These are phyloP conservation scores for Cirrhinus mrigala DNA, from an alignment of 2,797 vertebrate genomes.

Conservation along the genomic window DNA sequence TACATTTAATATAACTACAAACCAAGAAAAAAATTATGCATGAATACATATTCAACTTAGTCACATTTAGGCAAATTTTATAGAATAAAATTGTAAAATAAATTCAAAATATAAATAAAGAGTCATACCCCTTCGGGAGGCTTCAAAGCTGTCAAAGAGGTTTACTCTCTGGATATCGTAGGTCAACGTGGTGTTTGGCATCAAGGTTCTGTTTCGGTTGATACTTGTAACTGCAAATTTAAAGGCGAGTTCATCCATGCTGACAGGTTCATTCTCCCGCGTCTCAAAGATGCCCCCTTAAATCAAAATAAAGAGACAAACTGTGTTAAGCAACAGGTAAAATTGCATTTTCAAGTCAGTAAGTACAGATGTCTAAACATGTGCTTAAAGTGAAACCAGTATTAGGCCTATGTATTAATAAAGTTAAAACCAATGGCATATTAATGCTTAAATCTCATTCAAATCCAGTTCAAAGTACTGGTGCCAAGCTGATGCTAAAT, in stretches of 20 bases:
- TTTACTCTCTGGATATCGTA: constrained; percentile 99
- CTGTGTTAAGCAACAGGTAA: background rate
- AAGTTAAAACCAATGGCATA: background rate
- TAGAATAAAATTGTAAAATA: background rate
- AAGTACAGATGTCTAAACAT: background rate
- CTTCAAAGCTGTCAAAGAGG: constrained; percentile 97
- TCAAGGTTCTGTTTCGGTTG: constrained; percentile 95
- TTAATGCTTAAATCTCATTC: background rate
- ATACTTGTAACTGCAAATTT: constrained; percentile 98
- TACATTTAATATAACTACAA: background rate
- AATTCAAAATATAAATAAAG: constrained; percentile 8
- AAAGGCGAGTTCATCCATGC: constrained; percentile 96
- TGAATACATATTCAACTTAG: background rate
- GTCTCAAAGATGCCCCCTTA: constrained; percentile 98
- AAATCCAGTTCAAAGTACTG: background rate
- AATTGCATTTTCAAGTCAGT: background rate
- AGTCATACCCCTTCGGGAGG: constrained; percentile 91
- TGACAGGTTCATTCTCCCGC: constrained; percentile 93
- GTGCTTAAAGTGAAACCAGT: background rate
- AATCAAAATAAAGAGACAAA: constrained; percentile 37
- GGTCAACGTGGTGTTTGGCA: constrained; percentile 95
- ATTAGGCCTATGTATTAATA: background rate
- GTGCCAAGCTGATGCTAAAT: background rate
- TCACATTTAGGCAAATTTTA: background rate
- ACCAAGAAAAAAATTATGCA: background rate